These are phyloP conservation scores for Centropus unirufus DNA, from an alignment of 2,113 vertebrate species.

Conservation along the genomic window DNA sequence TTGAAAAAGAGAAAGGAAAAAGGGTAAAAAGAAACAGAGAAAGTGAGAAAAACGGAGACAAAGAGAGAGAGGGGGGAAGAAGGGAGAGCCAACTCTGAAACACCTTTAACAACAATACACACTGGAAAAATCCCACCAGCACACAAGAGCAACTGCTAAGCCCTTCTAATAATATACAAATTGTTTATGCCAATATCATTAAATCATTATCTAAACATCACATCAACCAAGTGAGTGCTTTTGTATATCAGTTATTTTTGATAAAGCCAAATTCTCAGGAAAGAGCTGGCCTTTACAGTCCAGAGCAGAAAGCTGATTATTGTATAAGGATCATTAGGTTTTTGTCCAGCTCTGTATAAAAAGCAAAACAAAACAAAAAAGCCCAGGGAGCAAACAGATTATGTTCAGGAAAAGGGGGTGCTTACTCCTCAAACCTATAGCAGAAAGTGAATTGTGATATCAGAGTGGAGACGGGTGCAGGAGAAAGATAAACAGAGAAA, in stretches of 20 bases:
- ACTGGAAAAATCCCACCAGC: neutral
- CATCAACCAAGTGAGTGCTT: neutral
- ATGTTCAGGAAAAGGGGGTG: neutral
- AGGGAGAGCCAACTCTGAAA: slow-evolving; percentile 24
- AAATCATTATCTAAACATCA: neutral
- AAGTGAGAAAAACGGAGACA: neutral
- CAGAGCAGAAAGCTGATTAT: neutral
- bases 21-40: neutral
- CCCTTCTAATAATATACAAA: slow-evolving; percentile 11
- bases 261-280: slow-evolving; percentile 2
- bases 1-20: neutral
- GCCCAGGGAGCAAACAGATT: neutral
- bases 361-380: neutral
- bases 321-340: neutral
- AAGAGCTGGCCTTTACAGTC: neutral
- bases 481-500: neutral
- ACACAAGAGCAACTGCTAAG: neutral
- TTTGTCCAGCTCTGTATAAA: neutral
- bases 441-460: neutral
- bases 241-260: neutral
- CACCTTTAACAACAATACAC: neutral
- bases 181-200: slow-evolving; percentile 19
- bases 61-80: neutral
- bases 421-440: neutral
- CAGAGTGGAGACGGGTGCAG: neutral